Conservation (phyloP, 2,888 invertebrate species). For the Drosophila differens region DNA sequence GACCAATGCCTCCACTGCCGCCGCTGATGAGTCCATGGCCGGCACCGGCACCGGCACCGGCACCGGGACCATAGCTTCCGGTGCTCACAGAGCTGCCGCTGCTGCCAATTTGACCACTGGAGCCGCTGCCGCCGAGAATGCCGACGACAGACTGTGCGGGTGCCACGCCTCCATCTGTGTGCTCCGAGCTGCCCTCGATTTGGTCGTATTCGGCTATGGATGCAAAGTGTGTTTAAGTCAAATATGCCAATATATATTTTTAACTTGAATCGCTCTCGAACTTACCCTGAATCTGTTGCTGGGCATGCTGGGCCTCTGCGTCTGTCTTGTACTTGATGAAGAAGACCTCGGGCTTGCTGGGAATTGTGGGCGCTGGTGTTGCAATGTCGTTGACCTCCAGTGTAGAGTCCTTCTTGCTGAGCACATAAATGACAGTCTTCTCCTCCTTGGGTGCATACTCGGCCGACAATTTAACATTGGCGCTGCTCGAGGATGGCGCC, state of each 20-base stretch:
- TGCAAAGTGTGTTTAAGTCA: neutral
- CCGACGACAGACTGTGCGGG: conserved; percentile 83
- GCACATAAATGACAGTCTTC: conserved; percentile 84
- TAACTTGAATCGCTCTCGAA: neutral
- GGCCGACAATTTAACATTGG: conserved; percentile 80
- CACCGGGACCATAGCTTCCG: conserved; percentile 12
- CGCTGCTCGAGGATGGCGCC: conserved; percentile 79
- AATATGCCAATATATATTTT: neutral
- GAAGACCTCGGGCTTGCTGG: conserved; percentile 84
- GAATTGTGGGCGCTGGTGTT: conserved; percentile 82
- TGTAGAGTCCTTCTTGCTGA: conserved; percentile 82
- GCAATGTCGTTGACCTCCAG: conserved; percentile 82
- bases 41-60: conserved; percentile 22
- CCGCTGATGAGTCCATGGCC: conserved; percentile 10
- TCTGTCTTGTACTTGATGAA: conserved; percentile 85
- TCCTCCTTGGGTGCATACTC: conserved; percentile 83
- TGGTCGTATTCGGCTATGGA: conserved; percentile 82
- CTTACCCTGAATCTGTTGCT: conserved; percentile 83
- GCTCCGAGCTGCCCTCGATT: conserved; percentile 82
- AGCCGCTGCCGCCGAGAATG: conserved; percentile 67
- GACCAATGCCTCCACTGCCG: conserved; percentile 25
- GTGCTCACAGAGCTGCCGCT: conserved; percentile 11
- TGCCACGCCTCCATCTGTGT: conserved; percentile 82
- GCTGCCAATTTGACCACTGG: conserved; percentile 11
- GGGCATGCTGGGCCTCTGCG: conserved; percentile 83